Evolutionary conservation across 1,140 invertebrate genomes (phyloP).

Genomic region (Oedothorax gibbosus): DNA sequence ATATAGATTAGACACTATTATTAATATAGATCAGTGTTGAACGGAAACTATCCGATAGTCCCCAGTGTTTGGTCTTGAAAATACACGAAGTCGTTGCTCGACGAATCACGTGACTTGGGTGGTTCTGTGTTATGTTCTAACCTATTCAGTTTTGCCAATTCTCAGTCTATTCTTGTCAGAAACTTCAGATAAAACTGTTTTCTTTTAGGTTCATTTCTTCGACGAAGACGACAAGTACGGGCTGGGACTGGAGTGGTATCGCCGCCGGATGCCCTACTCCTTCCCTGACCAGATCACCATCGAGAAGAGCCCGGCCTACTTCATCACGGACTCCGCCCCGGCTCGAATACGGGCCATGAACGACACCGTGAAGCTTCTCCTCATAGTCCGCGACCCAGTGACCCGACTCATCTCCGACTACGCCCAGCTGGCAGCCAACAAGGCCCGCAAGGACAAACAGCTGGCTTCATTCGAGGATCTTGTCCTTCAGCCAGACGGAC

Average conservation of each 20-base stretch:
- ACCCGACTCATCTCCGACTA: slow-evolving; percentile 74
- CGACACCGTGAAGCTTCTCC: slow-evolving; percentile 70
- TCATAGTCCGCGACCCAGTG: slow-evolving; percentile 74
- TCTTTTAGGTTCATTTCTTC: slow-evolving; percentile 70
- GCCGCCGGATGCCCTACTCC: slow-evolving; percentile 71
- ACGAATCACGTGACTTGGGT: too few species aligned
- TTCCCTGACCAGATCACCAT: slow-evolving; percentile 70
- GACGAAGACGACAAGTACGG: slow-evolving; percentile 69
- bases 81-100: too few species aligned
- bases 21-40: too few species aligned
- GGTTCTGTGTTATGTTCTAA: too few species aligned
- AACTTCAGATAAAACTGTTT: background rate
- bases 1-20: too few species aligned
- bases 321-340: slow-evolving; percentile 66
- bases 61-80: too few species aligned
- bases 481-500: slow-evolving; percentile 79
- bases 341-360: slow-evolving; percentile 71
- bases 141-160: too few species aligned
- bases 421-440: slow-evolving; percentile 67
- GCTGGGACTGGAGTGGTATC: slow-evolving; percentile 70
- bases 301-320: slow-evolving; percentile 72
- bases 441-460: slow-evolving; percentile 58
- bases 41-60: too few species aligned
- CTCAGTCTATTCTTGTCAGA: background rate
- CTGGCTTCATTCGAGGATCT: slow-evolving; percentile 79